These are phyloP conservation scores for Drosophila formosana DNA, from an alignment of 2,888 invertebrate species.

Conservation along the genomic window DNA sequence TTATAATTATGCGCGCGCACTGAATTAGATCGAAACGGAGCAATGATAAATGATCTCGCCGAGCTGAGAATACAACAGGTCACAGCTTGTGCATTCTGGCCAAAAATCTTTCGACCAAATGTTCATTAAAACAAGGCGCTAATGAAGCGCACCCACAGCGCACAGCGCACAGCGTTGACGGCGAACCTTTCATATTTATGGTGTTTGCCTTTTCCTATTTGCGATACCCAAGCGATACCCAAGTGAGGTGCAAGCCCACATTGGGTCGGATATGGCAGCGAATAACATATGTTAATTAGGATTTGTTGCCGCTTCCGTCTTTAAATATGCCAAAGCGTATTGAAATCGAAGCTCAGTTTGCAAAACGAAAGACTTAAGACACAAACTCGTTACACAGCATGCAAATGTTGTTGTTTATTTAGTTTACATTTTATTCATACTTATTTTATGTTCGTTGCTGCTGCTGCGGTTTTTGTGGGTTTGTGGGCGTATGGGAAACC, in stretches of 20 bases:
- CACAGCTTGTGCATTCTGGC: conserved; percentile 54
- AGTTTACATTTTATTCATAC: conserved; percentile 1
- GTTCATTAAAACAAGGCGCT: conserved; percentile 55
- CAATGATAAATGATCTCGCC: conserved; percentile 49
- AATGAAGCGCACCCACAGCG: conserved; percentile 67
- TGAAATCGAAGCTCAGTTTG: conserved; percentile 40
- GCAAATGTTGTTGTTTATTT: conserved; percentile 27
- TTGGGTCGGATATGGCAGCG: conserved; percentile 13
- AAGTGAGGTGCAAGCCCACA: conserved; percentile 26
- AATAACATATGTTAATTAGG: conserved; percentile 51
- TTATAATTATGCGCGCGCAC: conserved; percentile 60
- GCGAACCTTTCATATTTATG: conserved; percentile 51
- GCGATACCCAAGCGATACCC: neutral
- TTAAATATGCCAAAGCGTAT: conserved; percentile 35
- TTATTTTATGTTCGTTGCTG: neutral
- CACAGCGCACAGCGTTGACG: conserved; percentile 33
- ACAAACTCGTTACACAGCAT: conserved; percentile 45
- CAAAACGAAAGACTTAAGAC: conserved; percentile 57
- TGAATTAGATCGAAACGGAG: conserved; percentile 52
- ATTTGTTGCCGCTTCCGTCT: conserved; percentile 55
- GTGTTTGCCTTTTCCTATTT: conserved; percentile 37
- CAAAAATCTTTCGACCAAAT: conserved; percentile 8
- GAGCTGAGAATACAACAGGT: conserved; percentile 12
- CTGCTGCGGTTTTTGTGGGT: conserved; percentile 40
- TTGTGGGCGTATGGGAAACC: conserved; percentile 44